Evolutionary conservation across 2,797 vertebrate genomes (phyloP).

Genomic region (Pipistrellus pipistrellus): DNA sequence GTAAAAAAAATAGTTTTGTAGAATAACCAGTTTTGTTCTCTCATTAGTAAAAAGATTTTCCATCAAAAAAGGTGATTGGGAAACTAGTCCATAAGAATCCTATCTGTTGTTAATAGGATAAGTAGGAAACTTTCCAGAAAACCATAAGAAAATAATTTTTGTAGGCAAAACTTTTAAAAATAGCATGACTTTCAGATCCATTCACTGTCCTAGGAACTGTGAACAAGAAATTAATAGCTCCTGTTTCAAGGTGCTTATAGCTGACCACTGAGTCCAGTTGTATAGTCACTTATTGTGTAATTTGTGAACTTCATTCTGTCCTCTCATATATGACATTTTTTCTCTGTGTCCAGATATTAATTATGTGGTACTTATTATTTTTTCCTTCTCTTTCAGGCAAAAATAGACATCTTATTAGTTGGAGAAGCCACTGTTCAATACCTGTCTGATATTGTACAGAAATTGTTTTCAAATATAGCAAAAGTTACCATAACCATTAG

Average conservation of each 20-base stretch:
- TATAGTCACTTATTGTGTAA: neutral
- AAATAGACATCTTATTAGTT: slow-evolving; percentile 72
- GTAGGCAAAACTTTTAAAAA: slow-evolving; percentile 13
- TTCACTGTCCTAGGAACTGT: neutral
- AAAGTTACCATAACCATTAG: slow-evolving; percentile 9
- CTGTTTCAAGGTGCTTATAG: neutral
- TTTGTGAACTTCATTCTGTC: neutral
- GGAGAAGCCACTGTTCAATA: slow-evolving; percentile 59
- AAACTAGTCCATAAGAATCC: neutral
- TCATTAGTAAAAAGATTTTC: neutral
- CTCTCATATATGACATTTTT: neutral
- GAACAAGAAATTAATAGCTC: neutral
- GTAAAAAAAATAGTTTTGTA: neutral
- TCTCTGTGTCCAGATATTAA: neutral
- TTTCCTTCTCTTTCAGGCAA: slow-evolving; percentile 67
- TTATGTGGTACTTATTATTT: neutral
- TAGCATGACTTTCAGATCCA: neutral
- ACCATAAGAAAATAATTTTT: neutral
- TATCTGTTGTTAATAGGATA: neutral
- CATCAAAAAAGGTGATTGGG: neutral
- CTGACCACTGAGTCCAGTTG: neutral
- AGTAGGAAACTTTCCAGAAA: neutral
- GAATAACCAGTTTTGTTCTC: neutral
- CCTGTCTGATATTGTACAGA: slow-evolving; percentile 51
- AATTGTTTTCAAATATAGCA: slow-evolving; percentile 40